phyloP scores from a whole-genome alignment of 2,113 vertebrate genomes.

The Sphyrna mokarran region DNA sequence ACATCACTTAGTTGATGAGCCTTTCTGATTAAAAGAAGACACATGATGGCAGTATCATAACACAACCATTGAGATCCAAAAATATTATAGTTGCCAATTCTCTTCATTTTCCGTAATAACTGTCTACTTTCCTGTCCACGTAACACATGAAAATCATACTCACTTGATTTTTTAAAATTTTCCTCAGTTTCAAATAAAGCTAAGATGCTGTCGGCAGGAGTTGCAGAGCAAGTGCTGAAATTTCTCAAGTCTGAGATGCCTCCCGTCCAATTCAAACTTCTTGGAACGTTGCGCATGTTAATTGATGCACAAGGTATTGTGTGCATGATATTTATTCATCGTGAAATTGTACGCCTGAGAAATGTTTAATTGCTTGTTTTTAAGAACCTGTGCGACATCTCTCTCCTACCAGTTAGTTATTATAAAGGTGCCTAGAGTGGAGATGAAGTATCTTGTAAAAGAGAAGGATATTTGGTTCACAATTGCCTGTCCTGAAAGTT shows the following conservation, averaged over 20 bases:
- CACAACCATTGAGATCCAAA: background rate
- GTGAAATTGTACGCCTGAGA: conserved; percentile 38
- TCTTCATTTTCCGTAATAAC: background rate
- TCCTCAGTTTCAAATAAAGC: conserved; percentile 92
- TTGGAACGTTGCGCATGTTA: conserved; percentile 95
- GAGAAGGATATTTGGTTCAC: background rate
- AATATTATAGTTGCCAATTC: background rate
- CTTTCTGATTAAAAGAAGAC: background rate
- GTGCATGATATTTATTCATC: background rate
- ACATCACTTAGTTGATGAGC: background rate
- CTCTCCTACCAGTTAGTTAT: background rate
- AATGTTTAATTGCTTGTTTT: conserved; percentile 8
- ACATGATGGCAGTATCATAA: background rate
- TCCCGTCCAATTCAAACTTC: conserved; percentile 92
- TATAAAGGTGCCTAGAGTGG: background rate
- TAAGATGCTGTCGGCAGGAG: conserved; percentile 90
- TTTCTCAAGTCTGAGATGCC: conserved; percentile 96
- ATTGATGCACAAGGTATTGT: conserved; percentile 92
- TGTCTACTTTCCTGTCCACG: background rate
- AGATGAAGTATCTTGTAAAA: conserved; percentile 36
- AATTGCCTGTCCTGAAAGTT: background rate
- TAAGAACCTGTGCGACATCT: background rate
- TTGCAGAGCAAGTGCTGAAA: conserved; percentile 86
- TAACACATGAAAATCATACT: background rate
- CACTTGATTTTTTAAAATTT: conserved; percentile 42